Percentiles rank a stretch among this genome's conserved stretches.
phyloP scores from a whole-genome alignment of 2,113 vertebrate genomes.

The Lepus europaeus region DNA sequence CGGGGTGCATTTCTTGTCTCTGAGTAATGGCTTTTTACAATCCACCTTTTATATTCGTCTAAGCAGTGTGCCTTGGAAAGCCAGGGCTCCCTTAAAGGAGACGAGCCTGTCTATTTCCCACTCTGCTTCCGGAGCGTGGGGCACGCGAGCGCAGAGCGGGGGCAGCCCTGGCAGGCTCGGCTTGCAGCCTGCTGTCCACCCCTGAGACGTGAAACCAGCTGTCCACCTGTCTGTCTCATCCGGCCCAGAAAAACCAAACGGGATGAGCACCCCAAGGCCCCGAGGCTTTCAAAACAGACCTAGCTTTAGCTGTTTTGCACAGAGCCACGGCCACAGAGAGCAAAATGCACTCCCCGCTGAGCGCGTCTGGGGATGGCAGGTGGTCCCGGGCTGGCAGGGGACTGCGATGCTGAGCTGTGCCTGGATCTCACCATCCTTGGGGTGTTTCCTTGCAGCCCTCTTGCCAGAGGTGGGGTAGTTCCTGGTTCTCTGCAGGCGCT shows the following conservation, averaged over 20 bases:
- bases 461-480: not conserved
- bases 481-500: not conserved
- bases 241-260: not conserved
- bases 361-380: too few species aligned
- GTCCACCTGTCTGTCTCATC: accelerated
- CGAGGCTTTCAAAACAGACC: slow-evolving; percentile 34
- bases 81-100: slow-evolving; percentile 89
- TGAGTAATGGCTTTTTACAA: slow-evolving; percentile 89
- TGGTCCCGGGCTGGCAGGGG: not conserved
- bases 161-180: not conserved
- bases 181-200: not conserved
- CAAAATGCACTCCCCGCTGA: accelerated
- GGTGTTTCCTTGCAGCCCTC: accelerated
- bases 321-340: not conserved
- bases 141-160: not conserved
- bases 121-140: not conserved
- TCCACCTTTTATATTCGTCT: slow-evolving; percentile 86
- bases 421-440: accelerated
- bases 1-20: slow-evolving; percentile 87
- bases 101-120: slow-evolving; percentile 64
- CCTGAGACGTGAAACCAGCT: not conserved
- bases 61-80: slow-evolving; percentile 79
- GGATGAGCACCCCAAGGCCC: not conserved
- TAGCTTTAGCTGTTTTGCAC: not conserved
- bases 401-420: not conserved